These are phyloP conservation scores for Echeneis naucrates DNA, from an alignment of 2,797 vertebrate genomes.

Conservation along the genomic window DNA sequence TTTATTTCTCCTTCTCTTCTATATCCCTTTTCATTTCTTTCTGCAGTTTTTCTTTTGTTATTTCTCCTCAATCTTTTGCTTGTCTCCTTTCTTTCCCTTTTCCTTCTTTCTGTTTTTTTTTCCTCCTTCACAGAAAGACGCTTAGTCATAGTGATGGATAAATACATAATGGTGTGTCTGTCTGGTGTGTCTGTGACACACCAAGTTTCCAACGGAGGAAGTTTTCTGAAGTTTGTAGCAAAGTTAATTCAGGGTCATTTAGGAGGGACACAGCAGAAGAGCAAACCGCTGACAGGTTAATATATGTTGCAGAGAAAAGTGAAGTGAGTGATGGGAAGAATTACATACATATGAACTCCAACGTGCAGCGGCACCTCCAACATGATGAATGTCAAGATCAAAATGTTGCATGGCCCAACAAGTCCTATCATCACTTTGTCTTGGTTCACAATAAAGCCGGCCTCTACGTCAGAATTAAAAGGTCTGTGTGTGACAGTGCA, in stretches of 20 bases:
- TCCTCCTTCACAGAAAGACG: constrained; percentile 3
- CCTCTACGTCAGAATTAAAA: background rate
- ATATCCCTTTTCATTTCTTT: background rate
- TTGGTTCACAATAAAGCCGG: background rate
- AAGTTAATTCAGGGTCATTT: constrained; percentile 11
- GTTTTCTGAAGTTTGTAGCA: constrained; percentile 9
- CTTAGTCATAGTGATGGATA: constrained; percentile 29
- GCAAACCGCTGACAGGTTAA: background rate
- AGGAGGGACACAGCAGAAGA: background rate
- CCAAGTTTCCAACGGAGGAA: background rate
- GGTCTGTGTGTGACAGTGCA: background rate
- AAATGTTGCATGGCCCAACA: background rate
- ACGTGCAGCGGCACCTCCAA: background rate
- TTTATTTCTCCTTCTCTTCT: background rate
- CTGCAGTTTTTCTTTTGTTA: background rate
- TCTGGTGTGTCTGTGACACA: constrained; percentile 32
- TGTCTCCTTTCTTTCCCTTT: background rate
- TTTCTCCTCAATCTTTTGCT: background rate
- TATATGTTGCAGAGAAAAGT: background rate
- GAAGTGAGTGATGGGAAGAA: background rate
- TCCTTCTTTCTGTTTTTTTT: background rate
- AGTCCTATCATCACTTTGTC: background rate
- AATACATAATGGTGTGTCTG: constrained; percentile 26
- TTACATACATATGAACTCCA: background rate
- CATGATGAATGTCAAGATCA: background rate